Percentiles rank a stretch among this genome's conserved stretches.
phyloP scores from a whole-genome alignment of 2,797 vertebrate genomes.

The Peromyscus attwateri region DNA sequence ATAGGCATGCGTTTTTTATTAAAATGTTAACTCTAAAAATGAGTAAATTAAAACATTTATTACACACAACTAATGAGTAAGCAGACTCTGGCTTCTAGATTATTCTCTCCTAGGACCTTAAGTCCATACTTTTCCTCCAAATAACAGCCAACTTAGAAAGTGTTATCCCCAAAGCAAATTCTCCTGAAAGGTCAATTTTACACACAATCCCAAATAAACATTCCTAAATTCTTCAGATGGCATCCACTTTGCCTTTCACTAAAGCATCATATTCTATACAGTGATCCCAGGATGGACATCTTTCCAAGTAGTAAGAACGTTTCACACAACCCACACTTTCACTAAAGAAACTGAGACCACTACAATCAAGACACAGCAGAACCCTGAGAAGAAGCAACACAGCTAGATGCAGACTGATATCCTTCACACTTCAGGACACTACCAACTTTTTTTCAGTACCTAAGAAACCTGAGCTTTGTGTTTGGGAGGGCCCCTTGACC shows the following conservation, averaged over 20 bases:
- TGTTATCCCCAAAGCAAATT: slow-evolving; percentile 40
- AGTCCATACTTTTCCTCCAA: not conserved
- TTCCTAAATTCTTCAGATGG: slow-evolving; percentile 16
- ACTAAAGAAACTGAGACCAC: not conserved
- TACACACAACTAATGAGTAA: not conserved
- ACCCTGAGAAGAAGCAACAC: not conserved
- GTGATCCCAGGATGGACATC: not conserved
- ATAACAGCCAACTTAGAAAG: slow-evolving; percentile 10
- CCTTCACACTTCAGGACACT: not conserved
- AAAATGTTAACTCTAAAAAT: slow-evolving; percentile 59
- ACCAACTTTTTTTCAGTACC: not conserved
- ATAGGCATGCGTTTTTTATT: not conserved
- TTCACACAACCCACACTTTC: not conserved
- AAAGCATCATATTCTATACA: not conserved
- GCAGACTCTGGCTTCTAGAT: not conserved
- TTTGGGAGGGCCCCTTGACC: not conserved
- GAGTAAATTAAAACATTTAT: slow-evolving; percentile 23
- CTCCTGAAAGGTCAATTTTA: not conserved
- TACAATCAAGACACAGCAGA: not conserved
- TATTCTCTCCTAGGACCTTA: not conserved
- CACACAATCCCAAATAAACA: slow-evolving; percentile 39
- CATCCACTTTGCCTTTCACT: not conserved
- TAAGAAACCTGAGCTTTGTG: not conserved
- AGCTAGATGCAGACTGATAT: not conserved
- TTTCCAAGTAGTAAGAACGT: slow-evolving; percentile 39